Base-by-base conservation (phyloP, 2,888 invertebrate genomes). In the Drosophila mercatorum region DNA sequence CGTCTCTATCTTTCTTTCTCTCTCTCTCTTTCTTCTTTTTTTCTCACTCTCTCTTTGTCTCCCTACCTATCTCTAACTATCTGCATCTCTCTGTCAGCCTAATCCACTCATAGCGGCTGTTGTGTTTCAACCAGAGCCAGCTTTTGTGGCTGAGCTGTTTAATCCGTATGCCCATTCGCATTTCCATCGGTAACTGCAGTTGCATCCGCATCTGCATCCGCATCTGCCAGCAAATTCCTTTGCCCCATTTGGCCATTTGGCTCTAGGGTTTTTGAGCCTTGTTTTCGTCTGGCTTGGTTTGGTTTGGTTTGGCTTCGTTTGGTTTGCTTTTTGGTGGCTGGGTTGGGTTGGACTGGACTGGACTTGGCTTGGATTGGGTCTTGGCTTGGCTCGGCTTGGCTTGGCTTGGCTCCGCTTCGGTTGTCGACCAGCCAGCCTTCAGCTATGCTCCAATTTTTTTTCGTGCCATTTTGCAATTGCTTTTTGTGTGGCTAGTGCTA, bases 361-460 rank as follows among this genome's bases (percentile, higher is more conserved):
- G 34, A 7, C 34, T 34, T 36, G 41, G 38, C 38, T 40, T 53
- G 53, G 26, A 10, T 38, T 51, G 51, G 51, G 3, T 34, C 51
- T 34, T 26, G 46, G 12, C 44, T 43, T 8, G 47, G 52, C 36
- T 17, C 4, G 17, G 43, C 17, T 43, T 26, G 41, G 43, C 28
- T 31, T 31, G 31, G 31, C 51, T 67, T 41, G 57, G 60, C 40
- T 51, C 31, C 49, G 38, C 22, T 57, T 59, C 47, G 49, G 72
- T 44, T 55, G 55, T 55, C 55, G 55, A 17, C 55, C 55, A 40
- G 40, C 46, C 31, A 53, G 81, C 81, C 77, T 72, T 80, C 47
- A 65, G 77, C 81, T 46, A 81, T 89, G 88, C 88, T 87, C 88
- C 75, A 87, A 63, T 81, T 83, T 87, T 81, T 75, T 73, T 75